These are phyloP conservation scores for Sipha maydis DNA, from an alignment of 2,888 invertebrate species.

Conservation along the genomic window DNA sequence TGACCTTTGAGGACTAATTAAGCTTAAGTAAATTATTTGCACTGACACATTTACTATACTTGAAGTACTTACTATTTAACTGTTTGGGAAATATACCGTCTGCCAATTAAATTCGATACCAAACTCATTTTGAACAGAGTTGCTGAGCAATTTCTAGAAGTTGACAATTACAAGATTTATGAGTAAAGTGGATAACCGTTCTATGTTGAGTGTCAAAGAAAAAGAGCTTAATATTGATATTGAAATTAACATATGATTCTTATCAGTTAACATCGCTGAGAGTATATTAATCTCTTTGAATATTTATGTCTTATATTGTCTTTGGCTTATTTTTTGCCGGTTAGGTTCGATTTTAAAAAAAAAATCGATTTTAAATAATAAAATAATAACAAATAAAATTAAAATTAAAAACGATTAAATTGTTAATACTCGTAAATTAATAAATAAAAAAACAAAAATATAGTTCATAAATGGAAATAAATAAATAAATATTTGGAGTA, in stretches of 20 bases:
- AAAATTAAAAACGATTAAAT: no score
- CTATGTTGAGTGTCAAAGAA: neutral
- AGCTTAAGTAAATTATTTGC: no score
- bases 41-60: neutral
- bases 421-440: no score
- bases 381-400: no score
- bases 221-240: neutral
- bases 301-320: neutral
- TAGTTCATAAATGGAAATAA: no score
- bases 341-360: no score
- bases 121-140: conserved; percentile 23
- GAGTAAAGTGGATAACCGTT: neutral
- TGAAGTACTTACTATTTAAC: conserved; percentile 38
- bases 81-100: conserved; percentile 12
- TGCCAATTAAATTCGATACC: conserved; percentile 53
- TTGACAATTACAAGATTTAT: neutral
- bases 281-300: neutral
- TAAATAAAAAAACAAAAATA: no score
- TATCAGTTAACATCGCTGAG: neutral
- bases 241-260: conserved; percentile 32
- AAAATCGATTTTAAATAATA: no score
- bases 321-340: neutral
- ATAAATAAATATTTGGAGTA: no score
- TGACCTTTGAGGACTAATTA: conserved; percentile 12
- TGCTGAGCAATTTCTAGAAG: neutral